Conservation (phyloP, 2,797 vertebrate species). For the Semaprochilodus insignis region DNA sequence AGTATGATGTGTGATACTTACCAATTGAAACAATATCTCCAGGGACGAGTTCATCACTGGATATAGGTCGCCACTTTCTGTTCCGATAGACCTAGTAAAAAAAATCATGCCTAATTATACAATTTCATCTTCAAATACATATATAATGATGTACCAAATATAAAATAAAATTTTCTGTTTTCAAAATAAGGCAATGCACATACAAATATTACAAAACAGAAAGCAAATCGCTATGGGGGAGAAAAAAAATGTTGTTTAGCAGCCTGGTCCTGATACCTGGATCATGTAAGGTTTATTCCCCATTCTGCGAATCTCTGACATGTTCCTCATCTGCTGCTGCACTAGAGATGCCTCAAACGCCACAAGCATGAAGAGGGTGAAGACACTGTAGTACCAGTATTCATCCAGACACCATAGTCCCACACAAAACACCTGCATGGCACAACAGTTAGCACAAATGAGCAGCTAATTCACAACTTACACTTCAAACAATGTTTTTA, state of each 20-base stretch:
- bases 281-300: conserved; percentile 96
- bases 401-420: conserved; percentile 97
- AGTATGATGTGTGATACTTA: conserved; percentile 62
- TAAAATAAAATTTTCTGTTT: too few relatives aligned
- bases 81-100: conserved; percentile 90
- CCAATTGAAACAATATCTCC: conserved; percentile 95
- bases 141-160: too few relatives aligned
- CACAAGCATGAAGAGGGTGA: conserved; percentile 97
- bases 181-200: too few relatives aligned
- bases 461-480: neutral
- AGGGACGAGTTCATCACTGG: conserved; percentile 92
- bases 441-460: neutral
- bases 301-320: conserved; percentile 96
- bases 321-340: conserved; percentile 97
- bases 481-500: neutral
- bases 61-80: conserved; percentile 95
- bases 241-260: too few relatives aligned
- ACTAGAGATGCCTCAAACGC: conserved; percentile 96
- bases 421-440: conserved; percentile 92
- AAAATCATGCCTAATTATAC: neutral
- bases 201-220: neutral
- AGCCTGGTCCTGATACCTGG: conserved; percentile 77
- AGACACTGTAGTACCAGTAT: conserved; percentile 99
- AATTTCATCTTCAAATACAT: neutral
- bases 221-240: neutral